phyloP scores from a whole-genome alignment of 2,888 invertebrate species.

The Dasysyrphus albostriatus region DNA sequence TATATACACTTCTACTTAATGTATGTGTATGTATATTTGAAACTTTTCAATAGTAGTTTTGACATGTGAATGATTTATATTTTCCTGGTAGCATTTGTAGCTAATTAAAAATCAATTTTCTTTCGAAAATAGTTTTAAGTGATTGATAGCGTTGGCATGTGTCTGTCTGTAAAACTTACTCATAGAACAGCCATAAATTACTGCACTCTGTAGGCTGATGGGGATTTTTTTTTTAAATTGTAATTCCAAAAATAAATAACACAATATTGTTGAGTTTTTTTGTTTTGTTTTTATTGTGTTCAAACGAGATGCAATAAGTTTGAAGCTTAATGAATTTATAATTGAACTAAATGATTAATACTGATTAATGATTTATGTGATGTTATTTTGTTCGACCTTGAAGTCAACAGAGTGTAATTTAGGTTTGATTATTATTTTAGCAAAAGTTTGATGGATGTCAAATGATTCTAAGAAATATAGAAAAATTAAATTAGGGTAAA shows the following conservation, averaged over 20 bases:
- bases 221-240: background rate
- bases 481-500: too few species aligned
- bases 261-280: background rate
- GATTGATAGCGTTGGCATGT: conserved; percentile 65
- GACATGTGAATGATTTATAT: conserved; percentile 71
- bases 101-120: conserved; percentile 75
- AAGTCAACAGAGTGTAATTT: background rate
- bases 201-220: conserved; percentile 25
- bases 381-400: conserved; percentile 14
- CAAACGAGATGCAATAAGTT: conserved; percentile 18
- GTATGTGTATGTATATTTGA: conserved; percentile 21
- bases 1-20: conserved; percentile 33
- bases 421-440: conserved; percentile 4
- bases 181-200: conserved; percentile 44
- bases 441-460: background rate
- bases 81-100: conserved; percentile 63
- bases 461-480: background rate
- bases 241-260: conserved; percentile 16
- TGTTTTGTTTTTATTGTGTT: background rate
- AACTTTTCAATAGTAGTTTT: conserved; percentile 48
- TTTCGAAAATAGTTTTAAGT: conserved; percentile 53
- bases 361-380: conserved; percentile 12
- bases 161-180: conserved; percentile 42
- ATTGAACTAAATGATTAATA: conserved; percentile 32
- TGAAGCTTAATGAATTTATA: conserved; percentile 24